phyloP scores from a whole-genome alignment of 2,113 vertebrate genomes.

The Cyprinodon variegatus region DNA sequence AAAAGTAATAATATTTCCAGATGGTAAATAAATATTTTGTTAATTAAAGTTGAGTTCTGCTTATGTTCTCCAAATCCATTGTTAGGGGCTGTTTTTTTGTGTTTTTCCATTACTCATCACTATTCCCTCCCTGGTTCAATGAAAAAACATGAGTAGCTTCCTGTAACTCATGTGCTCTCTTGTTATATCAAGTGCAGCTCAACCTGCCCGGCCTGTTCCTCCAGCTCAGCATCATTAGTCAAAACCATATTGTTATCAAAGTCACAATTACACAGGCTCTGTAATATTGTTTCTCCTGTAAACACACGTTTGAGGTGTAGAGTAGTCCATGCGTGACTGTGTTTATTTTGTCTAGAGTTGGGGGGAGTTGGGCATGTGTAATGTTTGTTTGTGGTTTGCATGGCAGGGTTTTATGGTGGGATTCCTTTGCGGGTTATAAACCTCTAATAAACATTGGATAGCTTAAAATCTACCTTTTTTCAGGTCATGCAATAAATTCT shows the following conservation, averaged over 20 bases:
- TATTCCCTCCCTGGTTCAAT: conserved; percentile 10
- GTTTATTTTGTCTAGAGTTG: conserved; percentile 54
- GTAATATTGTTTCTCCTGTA: conserved; percentile 67
- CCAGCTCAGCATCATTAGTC: conserved; percentile 48
- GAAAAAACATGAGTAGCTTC: conserved; percentile 34
- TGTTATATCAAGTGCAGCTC: conserved; percentile 58
- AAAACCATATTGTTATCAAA: conserved; percentile 53
- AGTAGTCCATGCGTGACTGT: conserved; percentile 17
- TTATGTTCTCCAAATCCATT: neutral
- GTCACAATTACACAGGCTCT: conserved; percentile 36
- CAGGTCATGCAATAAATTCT: neutral
- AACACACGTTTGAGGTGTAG: conserved; percentile 45
- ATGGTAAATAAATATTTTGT: neutral
- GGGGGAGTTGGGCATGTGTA: neutral
- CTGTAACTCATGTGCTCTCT: conserved; percentile 37
- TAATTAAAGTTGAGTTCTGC: conserved; percentile 5
- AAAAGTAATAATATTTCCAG: neutral
- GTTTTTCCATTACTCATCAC: neutral
- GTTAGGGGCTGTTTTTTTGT: neutral
- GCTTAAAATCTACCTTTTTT: neutral
- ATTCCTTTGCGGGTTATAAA: conserved; percentile 10
- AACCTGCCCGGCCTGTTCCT: conserved; percentile 59
- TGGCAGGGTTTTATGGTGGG: neutral
- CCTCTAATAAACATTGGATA: neutral
- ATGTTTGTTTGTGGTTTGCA: conserved; percentile 46